Conservation (phyloP, 2,113 vertebrate genomes). For the Urocolius indicus region DNA sequence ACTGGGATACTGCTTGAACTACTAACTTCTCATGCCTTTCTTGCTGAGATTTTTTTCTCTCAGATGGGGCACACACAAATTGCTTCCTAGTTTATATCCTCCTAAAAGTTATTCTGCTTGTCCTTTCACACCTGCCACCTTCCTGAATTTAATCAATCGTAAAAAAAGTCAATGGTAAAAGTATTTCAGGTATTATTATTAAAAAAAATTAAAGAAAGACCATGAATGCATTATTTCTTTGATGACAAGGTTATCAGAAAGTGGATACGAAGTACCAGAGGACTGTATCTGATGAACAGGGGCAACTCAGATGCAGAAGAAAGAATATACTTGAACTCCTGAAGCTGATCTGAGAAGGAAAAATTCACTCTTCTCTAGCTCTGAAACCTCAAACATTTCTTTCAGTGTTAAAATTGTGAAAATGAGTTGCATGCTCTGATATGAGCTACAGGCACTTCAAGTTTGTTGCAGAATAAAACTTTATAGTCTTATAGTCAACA, state of each 20-base stretch:
- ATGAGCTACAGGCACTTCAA: background rate
- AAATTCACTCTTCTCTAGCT: background rate
- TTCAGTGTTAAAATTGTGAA: background rate
- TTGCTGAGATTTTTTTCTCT: background rate
- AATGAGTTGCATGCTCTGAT: background rate
- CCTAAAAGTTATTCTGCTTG: background rate
- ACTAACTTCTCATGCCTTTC: background rate
- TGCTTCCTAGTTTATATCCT: background rate
- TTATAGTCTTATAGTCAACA: background rate
- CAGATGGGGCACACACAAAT: background rate
- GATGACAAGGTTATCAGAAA: background rate
- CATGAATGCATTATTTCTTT: background rate
- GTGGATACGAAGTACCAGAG: background rate
- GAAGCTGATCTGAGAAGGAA: background rate
- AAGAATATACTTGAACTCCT: background rate
- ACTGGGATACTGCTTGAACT: background rate
- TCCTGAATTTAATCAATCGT: background rate
- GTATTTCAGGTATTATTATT: background rate
- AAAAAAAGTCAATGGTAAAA: background rate
- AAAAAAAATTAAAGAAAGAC: background rate
- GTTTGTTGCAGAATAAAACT: background rate
- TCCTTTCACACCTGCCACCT: background rate
- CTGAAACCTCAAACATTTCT: background rate
- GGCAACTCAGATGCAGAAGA: background rate
- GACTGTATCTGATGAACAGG: background rate